Conservation (phyloP, 2,888 invertebrate species). For the Philopedon plagiatum region DNA sequence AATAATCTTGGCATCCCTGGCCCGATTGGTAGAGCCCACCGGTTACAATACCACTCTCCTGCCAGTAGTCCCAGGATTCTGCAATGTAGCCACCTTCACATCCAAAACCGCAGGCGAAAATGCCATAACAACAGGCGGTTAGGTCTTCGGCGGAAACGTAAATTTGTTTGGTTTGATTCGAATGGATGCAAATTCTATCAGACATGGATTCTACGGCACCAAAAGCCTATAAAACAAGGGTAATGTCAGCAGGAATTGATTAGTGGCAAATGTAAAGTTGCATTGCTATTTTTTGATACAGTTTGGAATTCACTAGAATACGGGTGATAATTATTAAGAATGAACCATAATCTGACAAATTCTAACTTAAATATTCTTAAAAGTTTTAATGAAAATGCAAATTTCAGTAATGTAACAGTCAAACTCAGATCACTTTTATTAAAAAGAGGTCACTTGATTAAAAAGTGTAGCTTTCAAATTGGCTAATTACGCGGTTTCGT, state of each 20-base stretch:
- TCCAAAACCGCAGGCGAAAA: constrained; percentile 72
- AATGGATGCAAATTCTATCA: constrained; percentile 86
- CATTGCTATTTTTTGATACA: too few relatives aligned
- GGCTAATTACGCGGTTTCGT: too few relatives aligned
- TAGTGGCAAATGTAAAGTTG: too few relatives aligned
- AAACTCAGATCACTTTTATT: too few relatives aligned
- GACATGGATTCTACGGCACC: constrained; percentile 91
- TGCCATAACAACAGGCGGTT: constrained; percentile 83
- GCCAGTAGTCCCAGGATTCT: constrained; percentile 89
- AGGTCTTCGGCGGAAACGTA: constrained; percentile 88
- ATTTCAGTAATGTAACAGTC: too few relatives aligned
- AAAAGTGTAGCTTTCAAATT: too few relatives aligned
- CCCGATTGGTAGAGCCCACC: constrained; percentile 81
- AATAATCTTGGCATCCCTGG: constrained; percentile 48
- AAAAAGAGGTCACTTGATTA: too few relatives aligned
- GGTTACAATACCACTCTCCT: constrained; percentile 83
- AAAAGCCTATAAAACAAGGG: constrained; percentile 72
- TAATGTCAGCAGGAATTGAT: constrained; percentile 2
- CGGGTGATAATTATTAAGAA: too few relatives aligned
- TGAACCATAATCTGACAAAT: too few relatives aligned
- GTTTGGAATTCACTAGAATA: too few relatives aligned
- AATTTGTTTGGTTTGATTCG: constrained; percentile 77
- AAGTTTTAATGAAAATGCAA: too few relatives aligned
- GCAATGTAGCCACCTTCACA: constrained; percentile 86
- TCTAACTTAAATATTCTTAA: too few relatives aligned